A percentile compares a stretch with the other conserved stretches of the same genome.
Evolutionary conservation across 2,888 invertebrate genomes (phyloP).

Genomic region (Limnephilus auricula): DNA sequence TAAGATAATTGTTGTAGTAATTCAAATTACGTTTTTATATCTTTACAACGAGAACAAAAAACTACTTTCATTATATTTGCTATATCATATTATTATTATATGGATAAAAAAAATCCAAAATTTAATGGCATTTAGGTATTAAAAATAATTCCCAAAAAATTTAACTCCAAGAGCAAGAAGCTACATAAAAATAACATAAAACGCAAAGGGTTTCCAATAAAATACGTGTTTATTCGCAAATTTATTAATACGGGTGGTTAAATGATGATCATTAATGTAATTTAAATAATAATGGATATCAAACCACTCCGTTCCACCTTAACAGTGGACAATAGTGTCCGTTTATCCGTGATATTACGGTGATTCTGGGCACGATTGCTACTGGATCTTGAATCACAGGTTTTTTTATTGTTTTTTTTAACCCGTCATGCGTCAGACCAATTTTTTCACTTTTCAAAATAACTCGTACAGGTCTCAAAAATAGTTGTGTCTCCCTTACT

Average conservation of each 20-base stretch:
- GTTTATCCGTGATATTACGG: neutral
- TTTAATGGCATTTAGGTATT: too few species aligned
- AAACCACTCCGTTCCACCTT: neutral
- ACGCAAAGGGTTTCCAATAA: neutral
- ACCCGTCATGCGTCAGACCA: too few species aligned
- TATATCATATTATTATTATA: too few species aligned
- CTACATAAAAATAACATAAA: neutral
- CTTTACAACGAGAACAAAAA: too few species aligned
- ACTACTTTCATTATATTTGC: too few species aligned
- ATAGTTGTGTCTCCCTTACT: too few species aligned
- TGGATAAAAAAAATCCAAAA: too few species aligned
- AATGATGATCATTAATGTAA: neutral
- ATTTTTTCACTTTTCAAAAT: too few species aligned
- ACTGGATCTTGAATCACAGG: neutral
- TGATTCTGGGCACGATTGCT: neutral
- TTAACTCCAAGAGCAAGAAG: neutral
- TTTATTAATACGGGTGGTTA: neutral
- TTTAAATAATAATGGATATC: neutral
- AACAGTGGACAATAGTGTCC: neutral
- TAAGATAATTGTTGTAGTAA: too few species aligned
- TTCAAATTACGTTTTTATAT: too few species aligned
- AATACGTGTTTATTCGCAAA: neutral
- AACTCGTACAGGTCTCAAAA: too few species aligned
- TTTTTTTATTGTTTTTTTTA: neutral
- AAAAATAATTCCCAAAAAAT: neutral